phyloP scores from a whole-genome alignment of 64 coral and sea anemone genomes.

The Anthopleura sola region DNA sequence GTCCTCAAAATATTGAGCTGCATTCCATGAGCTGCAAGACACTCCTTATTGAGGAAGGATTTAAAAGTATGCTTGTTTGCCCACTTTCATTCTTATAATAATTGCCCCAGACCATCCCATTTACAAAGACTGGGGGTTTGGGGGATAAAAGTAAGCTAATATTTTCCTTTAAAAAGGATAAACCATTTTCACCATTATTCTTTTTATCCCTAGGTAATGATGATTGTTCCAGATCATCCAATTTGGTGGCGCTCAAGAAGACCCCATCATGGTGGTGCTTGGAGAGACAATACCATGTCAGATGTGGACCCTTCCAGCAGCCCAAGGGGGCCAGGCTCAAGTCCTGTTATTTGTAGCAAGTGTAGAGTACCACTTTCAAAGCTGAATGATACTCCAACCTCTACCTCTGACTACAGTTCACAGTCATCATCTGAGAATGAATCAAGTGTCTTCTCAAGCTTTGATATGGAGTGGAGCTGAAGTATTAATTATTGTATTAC shows the following conservation, averaged over 20 bases:
- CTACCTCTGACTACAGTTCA: constrained; percentile 85
- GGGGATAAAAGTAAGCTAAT: background rate
- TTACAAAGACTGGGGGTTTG: background rate
- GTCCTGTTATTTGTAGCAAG: constrained; percentile 79
- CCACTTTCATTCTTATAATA: too few relatives aligned
- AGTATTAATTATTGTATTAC: background rate
- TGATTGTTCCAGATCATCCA: constrained; percentile 91
- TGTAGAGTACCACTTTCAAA: constrained; percentile 46
- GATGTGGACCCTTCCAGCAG: constrained; percentile 27
- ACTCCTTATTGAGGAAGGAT: too few relatives aligned
- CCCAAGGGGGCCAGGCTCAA: constrained; percentile 84
- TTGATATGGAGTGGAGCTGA: constrained; percentile 42
- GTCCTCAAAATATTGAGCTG: too few relatives aligned
- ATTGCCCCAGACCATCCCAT: too few relatives aligned
- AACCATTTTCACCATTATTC: background rate
- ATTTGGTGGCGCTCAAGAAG: constrained; percentile 80
- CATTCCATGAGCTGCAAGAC: too few relatives aligned
- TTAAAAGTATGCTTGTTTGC: too few relatives aligned
- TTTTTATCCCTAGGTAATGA: constrained; percentile 70
- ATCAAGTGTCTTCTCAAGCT: constrained; percentile 28
- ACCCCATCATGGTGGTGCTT: constrained; percentile 92
- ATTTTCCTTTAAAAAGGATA: background rate
- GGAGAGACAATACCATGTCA: constrained; percentile 60
- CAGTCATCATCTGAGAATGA: constrained; percentile 61
- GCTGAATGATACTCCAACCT: constrained; percentile 43